These are phyloP conservation scores for Carpatolechia fugitivella DNA, from an alignment of 2,888 invertebrate species.

Conservation along the genomic window DNA sequence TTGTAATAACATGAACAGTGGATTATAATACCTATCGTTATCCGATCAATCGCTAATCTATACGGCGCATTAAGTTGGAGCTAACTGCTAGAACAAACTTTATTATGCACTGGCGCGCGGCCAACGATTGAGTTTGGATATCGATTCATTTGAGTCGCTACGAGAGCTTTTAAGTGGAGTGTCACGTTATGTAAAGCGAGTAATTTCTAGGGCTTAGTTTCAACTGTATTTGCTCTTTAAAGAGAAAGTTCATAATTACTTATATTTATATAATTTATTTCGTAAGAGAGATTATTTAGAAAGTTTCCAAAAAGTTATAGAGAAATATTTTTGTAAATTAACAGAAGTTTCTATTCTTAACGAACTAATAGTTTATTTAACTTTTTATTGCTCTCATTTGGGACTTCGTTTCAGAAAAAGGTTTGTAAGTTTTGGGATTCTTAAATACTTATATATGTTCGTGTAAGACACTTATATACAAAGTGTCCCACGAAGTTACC, in stretches of 20 bases:
- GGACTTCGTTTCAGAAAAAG: background rate
- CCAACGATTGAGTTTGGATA: slow-evolving; percentile 59
- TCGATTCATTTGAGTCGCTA: slow-evolving; percentile 57
- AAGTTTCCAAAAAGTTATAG: no score
- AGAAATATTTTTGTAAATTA: background rate
- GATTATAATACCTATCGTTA: background rate
- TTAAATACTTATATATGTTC: no score
- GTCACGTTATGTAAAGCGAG: background rate
- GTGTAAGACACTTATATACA: no score
- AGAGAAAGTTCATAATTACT: no score
- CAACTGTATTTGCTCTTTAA: no score
- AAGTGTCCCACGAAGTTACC: no score
- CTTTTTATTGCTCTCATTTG: background rate
- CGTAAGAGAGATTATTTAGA: no score
- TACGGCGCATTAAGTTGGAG: slow-evolving; percentile 39
- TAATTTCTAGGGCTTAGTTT: background rate
- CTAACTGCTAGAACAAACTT: slow-evolving; percentile 51
- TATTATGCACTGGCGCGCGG: slow-evolving; percentile 67
- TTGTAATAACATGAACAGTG: background rate
- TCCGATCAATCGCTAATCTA: background rate
- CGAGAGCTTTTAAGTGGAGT: slow-evolving; percentile 35
- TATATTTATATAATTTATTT: no score
- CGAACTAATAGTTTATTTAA: background rate
- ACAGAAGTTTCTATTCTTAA: background rate
- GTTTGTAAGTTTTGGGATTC: background rate